Conservation (phyloP, 2,888 invertebrate species). For the Amphiduros pacificus region DNA sequence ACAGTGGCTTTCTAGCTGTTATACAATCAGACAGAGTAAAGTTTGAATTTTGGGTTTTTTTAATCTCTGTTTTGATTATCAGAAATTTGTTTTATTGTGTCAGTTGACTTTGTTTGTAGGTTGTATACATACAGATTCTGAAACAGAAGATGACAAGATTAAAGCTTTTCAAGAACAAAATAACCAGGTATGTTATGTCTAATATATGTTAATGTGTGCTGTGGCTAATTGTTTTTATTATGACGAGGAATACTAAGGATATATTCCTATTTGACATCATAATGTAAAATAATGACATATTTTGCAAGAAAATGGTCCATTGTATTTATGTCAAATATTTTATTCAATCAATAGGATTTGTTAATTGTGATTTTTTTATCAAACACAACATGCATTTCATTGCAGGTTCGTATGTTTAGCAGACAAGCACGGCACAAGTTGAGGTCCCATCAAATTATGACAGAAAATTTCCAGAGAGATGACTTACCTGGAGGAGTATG, state of each 20-base stretch:
- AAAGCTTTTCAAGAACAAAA: slow-evolving; percentile 1
- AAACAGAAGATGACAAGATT: neutral
- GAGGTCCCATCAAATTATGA: slow-evolving; percentile 35
- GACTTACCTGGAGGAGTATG: slow-evolving; percentile 36
- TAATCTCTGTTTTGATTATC: too few relatives aligned
- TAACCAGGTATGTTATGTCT: neutral
- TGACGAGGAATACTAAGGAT: neutral
- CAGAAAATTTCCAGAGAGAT: slow-evolving; percentile 35
- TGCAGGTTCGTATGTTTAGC: slow-evolving; percentile 39
- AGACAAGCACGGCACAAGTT: slow-evolving; percentile 41
- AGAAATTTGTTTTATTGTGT: too few relatives aligned
- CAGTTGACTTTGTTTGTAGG: too few relatives aligned
- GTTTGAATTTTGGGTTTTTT: too few relatives aligned
- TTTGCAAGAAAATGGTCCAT: too few relatives aligned
- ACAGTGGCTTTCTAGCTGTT: neutral
- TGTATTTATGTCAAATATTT: too few relatives aligned
- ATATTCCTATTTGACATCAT: neutral
- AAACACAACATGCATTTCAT: neutral
- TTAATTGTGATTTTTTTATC: neutral
- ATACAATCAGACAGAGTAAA: too few relatives aligned
- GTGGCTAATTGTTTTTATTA: neutral
- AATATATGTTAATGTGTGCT: neutral
- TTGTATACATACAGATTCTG: too few relatives aligned
- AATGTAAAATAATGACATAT: neutral
- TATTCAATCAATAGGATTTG: neutral